Evolutionary conservation across 2,888 invertebrate genomes (phyloP), one percentile per base, ranked within the genome.

Genomic region (Epiperipatus broadwayi): DNA sequence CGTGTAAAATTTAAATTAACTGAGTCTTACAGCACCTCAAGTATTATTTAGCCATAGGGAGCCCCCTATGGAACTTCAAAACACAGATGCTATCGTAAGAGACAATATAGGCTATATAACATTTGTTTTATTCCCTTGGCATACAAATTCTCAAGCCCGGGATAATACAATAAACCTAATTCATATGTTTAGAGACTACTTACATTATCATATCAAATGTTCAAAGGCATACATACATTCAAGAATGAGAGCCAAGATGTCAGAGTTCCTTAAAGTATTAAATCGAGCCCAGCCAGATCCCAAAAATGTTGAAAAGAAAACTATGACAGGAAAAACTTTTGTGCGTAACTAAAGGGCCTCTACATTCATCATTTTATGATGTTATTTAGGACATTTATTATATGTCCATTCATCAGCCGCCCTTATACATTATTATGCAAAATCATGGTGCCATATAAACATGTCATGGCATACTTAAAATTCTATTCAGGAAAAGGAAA

Each of bases 191-290:
- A 75, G 97, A 61, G 87, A 97, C 69, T 99, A 99, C 66, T 74
- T 99, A 58, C 97, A 99, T 68, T 99, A 99, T 67, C 97, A 97
- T 70, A 95, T 99, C 67, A 99, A 99, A 64, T 97, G 95, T 72
- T 87, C 87, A 58, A 99, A 97, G 60, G 95, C 91, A 52, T 97
- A 95, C 64, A 91, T 97, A 64, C 97, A 97, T 64, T 89, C 93
- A 46, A 73, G 95, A 59, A 99, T 99, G 97, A 73, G 97, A 54
- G 89, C 93, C 61, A 99, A 99, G 73, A 95, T 97, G 21, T 78
- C 81, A 45, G 95, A 97, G 57, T 91, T 99, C 65, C 73, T 97
- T 49, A 65, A 65, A 48, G 91, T 99, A 55, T 70, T 99, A 49
- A 97, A 99, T 66, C 73, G 97, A 55, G 97, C 97, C 45, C 70